Evolutionary conservation across 1,140 invertebrate genomes (phyloP), one percentile per base, ranked within the genome.

Genomic region (Ephestia elutella): DNA sequence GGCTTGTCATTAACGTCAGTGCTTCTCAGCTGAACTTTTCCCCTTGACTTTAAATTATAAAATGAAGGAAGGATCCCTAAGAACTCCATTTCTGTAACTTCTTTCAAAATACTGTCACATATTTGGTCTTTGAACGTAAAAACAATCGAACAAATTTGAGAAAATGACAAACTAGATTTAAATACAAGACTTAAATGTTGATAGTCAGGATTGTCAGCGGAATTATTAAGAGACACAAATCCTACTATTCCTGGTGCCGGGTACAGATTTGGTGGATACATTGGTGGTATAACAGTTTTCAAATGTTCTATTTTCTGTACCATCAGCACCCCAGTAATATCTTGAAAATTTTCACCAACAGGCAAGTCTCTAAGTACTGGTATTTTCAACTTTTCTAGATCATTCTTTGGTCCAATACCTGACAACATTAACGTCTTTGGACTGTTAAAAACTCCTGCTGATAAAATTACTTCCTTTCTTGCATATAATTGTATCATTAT

Each of bases 261-360:
- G 30, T 38, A 63, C 13, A 38, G 32, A 32, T 0, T 17, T 17
- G 44, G 44, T 28, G 25, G 25, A 8, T 20, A 25, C 9, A 25
- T 13, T 19, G 15, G 13, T 1, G 48, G 20, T 0, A 21, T 20
- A 0, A 30, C n/a, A 25, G 53, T 19, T 13, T 13, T 7, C 8
- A 28, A 28, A 20, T 7, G 7, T 49, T 60, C 44, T 15, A 59
- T 50, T 49, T 60, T 62, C 11, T 59, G 30, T 0, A 54, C 49
- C n/a, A 68, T 0, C 0, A 38, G 20, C 9, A 60, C 18, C 4
- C n/a, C 44, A 10, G 25, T 44, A 44, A 91, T 90, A 56, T 91
- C 90, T 61, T 87, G 77, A 2, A 92, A 78, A 69, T 92, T 92
- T 21, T 90, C 68, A 0, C 93, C 92, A 0, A 93, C 92, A 0